Conservation (phyloP, 2,888 invertebrate genomes). For the Neoitamus cyanurus region DNA sequence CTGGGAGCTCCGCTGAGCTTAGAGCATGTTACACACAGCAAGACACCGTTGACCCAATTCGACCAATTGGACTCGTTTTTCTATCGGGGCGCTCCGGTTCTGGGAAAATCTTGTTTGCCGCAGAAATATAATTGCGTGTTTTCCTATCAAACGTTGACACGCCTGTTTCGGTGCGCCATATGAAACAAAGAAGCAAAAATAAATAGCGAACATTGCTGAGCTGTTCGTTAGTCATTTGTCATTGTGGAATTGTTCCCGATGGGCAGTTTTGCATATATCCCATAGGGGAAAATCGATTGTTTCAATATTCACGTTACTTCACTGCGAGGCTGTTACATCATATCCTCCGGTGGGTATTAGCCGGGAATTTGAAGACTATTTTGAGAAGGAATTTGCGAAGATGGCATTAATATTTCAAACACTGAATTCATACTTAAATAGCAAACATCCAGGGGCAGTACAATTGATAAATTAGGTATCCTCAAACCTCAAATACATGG, state of each 20-base stretch:
- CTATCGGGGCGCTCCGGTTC: neutral
- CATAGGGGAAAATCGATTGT: neutral
- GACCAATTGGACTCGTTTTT: neutral
- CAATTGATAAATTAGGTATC: too few species aligned
- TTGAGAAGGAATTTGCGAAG: neutral
- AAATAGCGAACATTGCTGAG: neutral
- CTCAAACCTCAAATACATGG: too few species aligned
- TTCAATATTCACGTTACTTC: neutral
- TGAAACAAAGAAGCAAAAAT: neutral
- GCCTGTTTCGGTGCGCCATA: neutral
- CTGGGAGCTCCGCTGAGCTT: neutral
- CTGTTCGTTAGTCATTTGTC: neutral
- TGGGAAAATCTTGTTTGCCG: neutral
- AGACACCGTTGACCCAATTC: neutral
- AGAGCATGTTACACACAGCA: neutral
- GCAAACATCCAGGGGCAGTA: too few species aligned
- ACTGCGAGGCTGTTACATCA: neutral
- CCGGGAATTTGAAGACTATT: neutral
- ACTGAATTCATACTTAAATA: neutral
- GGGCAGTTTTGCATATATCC: neutral
- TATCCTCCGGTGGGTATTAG: neutral
- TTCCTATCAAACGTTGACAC: neutral
- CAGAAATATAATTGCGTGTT: slow-evolving; percentile 1
- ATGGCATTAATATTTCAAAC: neutral
- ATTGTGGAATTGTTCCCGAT: neutral